A percentile compares a stretch with the other conserved stretches of the same genome.
These are phyloP conservation scores for Parauchenoglanis punctatus DNA, from an alignment of 2,797 vertebrate species.

Conservation along the genomic window DNA sequence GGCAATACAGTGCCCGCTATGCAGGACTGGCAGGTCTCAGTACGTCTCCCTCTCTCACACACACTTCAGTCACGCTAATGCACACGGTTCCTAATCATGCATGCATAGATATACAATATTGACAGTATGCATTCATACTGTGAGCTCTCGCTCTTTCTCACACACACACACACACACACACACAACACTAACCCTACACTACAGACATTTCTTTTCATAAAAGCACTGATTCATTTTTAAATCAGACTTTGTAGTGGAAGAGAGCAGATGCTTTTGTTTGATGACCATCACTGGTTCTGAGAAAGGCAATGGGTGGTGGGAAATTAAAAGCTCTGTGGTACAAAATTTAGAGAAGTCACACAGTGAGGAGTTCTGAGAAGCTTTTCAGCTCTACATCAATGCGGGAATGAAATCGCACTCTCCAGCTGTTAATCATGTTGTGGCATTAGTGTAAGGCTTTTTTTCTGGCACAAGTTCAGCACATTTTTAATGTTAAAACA, in stretches of 20 bases:
- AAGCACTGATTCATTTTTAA: not conserved
- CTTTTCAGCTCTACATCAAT: constrained; percentile 6
- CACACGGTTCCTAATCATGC: not conserved
- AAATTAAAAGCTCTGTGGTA: constrained; percentile 20
- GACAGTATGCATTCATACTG: not conserved
- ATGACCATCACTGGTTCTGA: constrained; percentile 19
- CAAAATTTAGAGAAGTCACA: constrained; percentile 16
- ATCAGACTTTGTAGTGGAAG: not conserved
- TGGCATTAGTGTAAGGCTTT: not conserved
- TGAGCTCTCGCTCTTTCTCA: no score
- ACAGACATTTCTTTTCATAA: not conserved
- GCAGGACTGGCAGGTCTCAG: constrained; percentile 32
- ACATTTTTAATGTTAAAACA: not conserved
- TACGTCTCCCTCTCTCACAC: not conserved
- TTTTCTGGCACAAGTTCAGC: not conserved
- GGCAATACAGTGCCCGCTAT: constrained; percentile 34
- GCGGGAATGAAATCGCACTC: not conserved
- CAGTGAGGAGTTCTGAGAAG: constrained; percentile 6
- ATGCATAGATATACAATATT: not conserved
- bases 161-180: not conserved
- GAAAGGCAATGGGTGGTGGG: not conserved
- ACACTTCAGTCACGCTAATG: not conserved
- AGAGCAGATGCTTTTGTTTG: not conserved
- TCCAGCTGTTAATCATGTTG: constrained; percentile 8
- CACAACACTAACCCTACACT: not conserved